Percentiles rank a stretch among this genome's conserved stretches.
These are phyloP conservation scores for Ptilorrhoa leucosticta DNA, from an alignment of 2,113 vertebrate species.

Conservation along the genomic window DNA sequence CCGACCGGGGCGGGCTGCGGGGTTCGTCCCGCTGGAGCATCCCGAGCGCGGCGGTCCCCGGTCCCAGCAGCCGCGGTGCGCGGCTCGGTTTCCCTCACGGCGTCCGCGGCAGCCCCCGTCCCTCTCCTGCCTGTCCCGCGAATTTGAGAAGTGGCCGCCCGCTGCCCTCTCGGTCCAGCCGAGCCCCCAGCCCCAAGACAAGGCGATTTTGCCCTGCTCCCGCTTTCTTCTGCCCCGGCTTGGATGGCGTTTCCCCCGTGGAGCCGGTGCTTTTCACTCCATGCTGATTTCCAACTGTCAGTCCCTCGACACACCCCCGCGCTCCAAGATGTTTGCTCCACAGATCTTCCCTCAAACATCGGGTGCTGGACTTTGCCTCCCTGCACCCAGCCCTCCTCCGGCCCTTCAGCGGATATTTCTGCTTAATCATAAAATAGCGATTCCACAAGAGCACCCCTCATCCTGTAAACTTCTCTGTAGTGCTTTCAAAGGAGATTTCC, in stretches of 20 bases:
- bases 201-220: neutral
- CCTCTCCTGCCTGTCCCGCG: neutral
- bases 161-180: neutral
- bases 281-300: neutral
- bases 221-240: neutral
- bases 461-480: neutral
- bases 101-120: neutral
- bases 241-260: fast-evolving
- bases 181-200: neutral
- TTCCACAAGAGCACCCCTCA: neutral
- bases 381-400: neutral
- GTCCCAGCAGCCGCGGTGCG: neutral
- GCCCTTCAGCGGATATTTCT: neutral
- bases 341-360: neutral
- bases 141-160: neutral
- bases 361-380: neutral
- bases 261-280: neutral
- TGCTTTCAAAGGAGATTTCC: neutral
- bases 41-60: neutral
- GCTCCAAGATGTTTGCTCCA: neutral
- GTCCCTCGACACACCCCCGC: neutral
- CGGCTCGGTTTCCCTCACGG: neutral
- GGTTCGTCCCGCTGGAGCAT: neutral
- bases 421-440: neutral
- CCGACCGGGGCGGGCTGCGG: neutral